phyloP scores from a whole-genome alignment of 2,113 vertebrate species.

The Festucalex cinctus region DNA sequence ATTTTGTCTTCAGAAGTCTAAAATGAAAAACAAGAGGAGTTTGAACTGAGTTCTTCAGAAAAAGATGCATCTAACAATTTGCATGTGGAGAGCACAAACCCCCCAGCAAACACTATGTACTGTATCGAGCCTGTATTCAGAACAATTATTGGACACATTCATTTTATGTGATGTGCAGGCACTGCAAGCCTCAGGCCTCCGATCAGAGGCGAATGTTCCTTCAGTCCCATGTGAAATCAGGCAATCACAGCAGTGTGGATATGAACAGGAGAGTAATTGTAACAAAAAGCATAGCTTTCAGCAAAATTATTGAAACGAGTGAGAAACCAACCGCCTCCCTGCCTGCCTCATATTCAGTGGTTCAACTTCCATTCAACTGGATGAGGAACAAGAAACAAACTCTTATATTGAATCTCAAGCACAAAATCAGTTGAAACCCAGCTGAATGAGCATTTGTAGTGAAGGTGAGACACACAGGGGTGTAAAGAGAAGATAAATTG shows the following conservation, averaged over 20 bases:
- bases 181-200: neutral
- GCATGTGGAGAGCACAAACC: neutral
- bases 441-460: constrained; percentile 32
- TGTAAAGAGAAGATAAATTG: constrained; percentile 39
- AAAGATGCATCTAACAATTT: neutral
- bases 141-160: constrained; percentile 3
- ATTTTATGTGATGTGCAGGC: constrained; percentile 3
- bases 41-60: neutral
- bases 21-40: neutral
- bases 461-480: constrained; percentile 41
- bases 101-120: neutral
- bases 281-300: neutral
- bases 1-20: neutral
- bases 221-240: constrained; percentile 3
- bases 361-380: neutral
- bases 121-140: neutral
- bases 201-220: constrained; percentile 1
- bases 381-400: neutral
- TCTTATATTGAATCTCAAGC: neutral
- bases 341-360: neutral
- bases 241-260: neutral
- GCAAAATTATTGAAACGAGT: neutral
- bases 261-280: neutral
- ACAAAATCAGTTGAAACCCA: neutral
- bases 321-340: neutral